Evolutionary conservation across 2,797 vertebrate species (phyloP), one percentile per base, ranked within the genome.

Genomic region (Meda fulgida): DNA sequence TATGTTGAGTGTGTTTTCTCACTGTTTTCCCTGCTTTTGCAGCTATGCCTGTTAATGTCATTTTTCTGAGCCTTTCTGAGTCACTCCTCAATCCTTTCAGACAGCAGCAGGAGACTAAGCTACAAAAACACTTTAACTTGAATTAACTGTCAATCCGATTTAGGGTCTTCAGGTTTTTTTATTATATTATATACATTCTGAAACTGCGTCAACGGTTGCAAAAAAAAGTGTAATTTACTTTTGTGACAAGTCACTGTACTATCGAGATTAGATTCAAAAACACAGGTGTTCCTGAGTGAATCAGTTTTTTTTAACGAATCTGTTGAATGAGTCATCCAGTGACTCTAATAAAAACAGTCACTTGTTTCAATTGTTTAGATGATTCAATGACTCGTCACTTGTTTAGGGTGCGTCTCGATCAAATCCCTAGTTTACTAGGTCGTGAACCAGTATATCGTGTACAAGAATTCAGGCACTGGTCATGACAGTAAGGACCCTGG

Each of bases 21-120:
- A 55, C 29, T 66, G 34, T 71, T 78, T 79, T 51, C 31, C 21
- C 65, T 78, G 69, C 55, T 86, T 84, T 84, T 72, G 72, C 87
- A 80, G 66, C 40, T 73, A 55, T 80, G 67, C 77, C 72, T 85
- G 81, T 79, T 76, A 87, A 79, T 80, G 78, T 87, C 19, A 84
- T 87, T 81, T 67, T 70, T 60, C 48, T 70, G 58, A 75, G 67
- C 51, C 79, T 67, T 70, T 60, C 48, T 70, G 58, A 75, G 67
- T 60, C 79, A 48, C 43, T 72, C 60, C 7, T 5, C 81, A 66
- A 38, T 88, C 53, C n/a, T 63, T 85, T 31, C n/a, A 80, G 43
- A 73, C 23, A 55, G 71, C 43, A 76, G 71, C 70, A 48, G 6
- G 19, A 78, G 40, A 60, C 26, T 36, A 51, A 80, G 34, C 19